phyloP scores from a whole-genome alignment of 2,113 vertebrate species.

The Ctenomys sociabilis region DNA sequence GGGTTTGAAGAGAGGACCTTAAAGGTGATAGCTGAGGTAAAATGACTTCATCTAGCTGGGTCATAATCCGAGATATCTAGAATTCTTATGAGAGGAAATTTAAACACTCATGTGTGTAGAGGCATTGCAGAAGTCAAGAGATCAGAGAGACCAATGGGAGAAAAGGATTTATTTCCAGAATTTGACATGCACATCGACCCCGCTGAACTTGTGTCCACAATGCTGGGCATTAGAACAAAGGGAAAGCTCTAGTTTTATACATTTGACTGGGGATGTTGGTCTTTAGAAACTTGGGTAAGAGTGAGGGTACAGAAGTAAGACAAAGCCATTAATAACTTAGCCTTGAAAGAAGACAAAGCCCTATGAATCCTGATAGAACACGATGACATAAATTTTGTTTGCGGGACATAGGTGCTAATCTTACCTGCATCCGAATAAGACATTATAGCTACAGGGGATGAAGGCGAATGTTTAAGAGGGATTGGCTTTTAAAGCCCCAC shows the following conservation, averaged over 20 bases:
- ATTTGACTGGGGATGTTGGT: background rate
- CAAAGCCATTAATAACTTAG: background rate
- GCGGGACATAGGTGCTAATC: background rate
- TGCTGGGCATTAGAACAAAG: background rate
- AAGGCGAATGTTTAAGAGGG: background rate
- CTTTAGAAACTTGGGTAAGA: background rate
- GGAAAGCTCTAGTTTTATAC: background rate
- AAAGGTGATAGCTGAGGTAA: background rate
- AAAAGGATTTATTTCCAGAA: background rate
- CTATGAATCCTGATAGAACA: background rate
- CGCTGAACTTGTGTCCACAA: background rate
- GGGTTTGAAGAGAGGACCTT: background rate
- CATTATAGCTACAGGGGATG: background rate
- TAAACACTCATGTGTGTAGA: background rate
- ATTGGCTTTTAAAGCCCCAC: background rate
- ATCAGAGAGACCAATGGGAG: background rate
- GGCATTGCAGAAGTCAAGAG: background rate
- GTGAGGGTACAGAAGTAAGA: background rate
- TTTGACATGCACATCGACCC: background rate
- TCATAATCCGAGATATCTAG: background rate
- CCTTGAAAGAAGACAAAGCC: background rate
- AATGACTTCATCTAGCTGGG: background rate
- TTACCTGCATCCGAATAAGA: background rate
- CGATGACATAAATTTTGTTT: background rate
- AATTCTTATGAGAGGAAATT: background rate